Evolutionary conservation across 1,140 invertebrate species (phyloP), one percentile per base, ranked within the genome.

Genomic region (Ganaspis sp.): DNA sequence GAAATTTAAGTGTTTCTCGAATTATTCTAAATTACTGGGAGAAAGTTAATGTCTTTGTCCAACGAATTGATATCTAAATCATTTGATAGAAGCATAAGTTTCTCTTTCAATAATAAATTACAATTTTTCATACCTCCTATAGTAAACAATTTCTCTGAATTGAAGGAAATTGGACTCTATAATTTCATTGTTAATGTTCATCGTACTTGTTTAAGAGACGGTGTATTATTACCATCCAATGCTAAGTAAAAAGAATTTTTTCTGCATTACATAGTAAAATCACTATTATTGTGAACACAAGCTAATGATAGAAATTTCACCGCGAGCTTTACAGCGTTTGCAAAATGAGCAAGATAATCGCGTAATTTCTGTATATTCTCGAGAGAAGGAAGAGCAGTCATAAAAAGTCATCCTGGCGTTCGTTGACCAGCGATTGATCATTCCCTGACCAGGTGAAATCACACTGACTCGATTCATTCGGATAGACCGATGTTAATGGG

Each of bases 361-460:
- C 53, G 53, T 58, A 21, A 58, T 58, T 58, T 58, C 53, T 58
- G 19, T 21, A 21, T 58, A 12, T 58, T 26, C 54, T 11, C 54
- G 23, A 21, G 54, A 58, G 17, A 54, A 26, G 54, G 54, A 26
- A 58, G 54, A 58, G 54, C 26, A 9, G 19, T 53, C 15, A 21
- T n/a, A 53, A 9, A 9, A 38, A 53, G 17, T 19, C 0, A 21
- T 23, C 53, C 4, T 58, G 3, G 53, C 54, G 54, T 58, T 26
- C 54, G 54, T 58, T 58, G 54, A 58, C 54, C 54, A 29, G 54
- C 19, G 26, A 58, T 58, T 26, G 54, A 58, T 58, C 54, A 58
- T 58, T 58, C 21, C 15, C 54, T 58, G 54, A 58, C 21, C 54
- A 58, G 54, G 54, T 58, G 54, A 58, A 58, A 58, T 58, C 54